Base-by-base conservation (phyloP, 2,888 invertebrate species). In the Phaedon cochleariae region DNA sequence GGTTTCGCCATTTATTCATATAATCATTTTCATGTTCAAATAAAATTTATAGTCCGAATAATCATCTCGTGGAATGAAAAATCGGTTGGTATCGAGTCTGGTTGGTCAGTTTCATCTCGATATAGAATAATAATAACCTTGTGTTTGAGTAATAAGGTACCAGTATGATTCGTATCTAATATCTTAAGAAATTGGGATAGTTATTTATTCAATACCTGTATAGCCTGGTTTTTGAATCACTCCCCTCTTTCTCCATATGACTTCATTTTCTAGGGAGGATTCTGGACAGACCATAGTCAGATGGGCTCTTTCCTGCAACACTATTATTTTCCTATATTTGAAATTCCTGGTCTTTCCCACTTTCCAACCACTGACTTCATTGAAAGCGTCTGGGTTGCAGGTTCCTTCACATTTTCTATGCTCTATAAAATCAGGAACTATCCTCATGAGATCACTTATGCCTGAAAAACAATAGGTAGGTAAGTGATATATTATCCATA, bases 211-310 rank as follows among this genome's bases (percentile, higher is more conserved):
- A 34, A 12, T 31, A 61, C 66, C 68, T 46, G 69, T 62, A 31
- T 79, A 77, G 9, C 85, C 86, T 58, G 83, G 82, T 73, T 84
- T 82, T 49, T 90, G 76, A 15, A 79, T 63, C 48, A 83, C 77
- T 6, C 85, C 84, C 72, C 87, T 85, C 77, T 85, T 87, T 72
- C 80, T 85, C 90, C 90, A 90, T 55, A 85, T 76, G 1, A 89
- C 84, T 59, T 83, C 78, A 45, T 85, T 85, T 55, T 86, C 85
- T 58, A 83, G 62, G 45, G 81, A 83, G 18, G 86, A 82, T 70
- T 88, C 88, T 1, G 88, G 87, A 76, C 89, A 90, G 26, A 84
- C 74, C 41, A 89, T 76, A 2, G 85, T 85, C 45, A 88, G 76
- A 76, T 88, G 86, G 1, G 86, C 85, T 67, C 86, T 85, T 79